Base-by-base conservation (phyloP, 2,797 vertebrate species). In the Carapus acus region DNA sequence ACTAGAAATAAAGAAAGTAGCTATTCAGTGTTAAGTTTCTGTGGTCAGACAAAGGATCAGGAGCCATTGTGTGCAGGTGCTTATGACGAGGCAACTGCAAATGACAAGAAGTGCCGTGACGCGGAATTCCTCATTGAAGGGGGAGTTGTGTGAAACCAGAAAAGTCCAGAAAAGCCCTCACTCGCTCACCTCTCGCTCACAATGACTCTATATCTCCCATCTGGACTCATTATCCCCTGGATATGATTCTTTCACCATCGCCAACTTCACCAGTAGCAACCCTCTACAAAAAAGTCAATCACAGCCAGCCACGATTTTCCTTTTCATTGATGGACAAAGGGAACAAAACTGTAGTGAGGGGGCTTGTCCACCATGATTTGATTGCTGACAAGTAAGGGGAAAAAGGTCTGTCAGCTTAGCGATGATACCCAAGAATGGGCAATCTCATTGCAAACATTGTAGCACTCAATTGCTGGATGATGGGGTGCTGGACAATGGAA, bases 321-420 rank as follows among this genome's bases (percentile, higher is more conserved):
- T 58, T 5, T 78, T 71, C 65, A 62, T 58, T 5, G 33, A 33
- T 68, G 27, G 52, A 85, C 79, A 83, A 83, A 81, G 71, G 74
- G 71, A 76, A 76, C 79, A 79, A 79, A 80, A 83, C 69, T 53
- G 1, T 53, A 80, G 75, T 76, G 39, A 44, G 77, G 74, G 68
- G 78, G 76, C 78, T 81, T 67, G 61, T 72, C 56, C 49, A 14
- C 70, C 67, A 66, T 83, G 76, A 85, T 85, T 88, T 84, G 80
- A 86, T 85, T 82, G 83, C 83, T 87, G 86, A 86, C 85, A 86
- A 85, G 84, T 65, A 81, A 83, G 76, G 81, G 82, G 73, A 78
- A 71, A 73, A 77, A 72, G 75, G 81, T 81, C 74, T 74, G 81
- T 82, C 81, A 87, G 80, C 85, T 83, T 83, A 79, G 80, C 58